Evolutionary conservation across 37 sponge, comb jelly and placozoan species (phyloP).

Genomic region (Chondrilla cf. caribensis): DNA sequence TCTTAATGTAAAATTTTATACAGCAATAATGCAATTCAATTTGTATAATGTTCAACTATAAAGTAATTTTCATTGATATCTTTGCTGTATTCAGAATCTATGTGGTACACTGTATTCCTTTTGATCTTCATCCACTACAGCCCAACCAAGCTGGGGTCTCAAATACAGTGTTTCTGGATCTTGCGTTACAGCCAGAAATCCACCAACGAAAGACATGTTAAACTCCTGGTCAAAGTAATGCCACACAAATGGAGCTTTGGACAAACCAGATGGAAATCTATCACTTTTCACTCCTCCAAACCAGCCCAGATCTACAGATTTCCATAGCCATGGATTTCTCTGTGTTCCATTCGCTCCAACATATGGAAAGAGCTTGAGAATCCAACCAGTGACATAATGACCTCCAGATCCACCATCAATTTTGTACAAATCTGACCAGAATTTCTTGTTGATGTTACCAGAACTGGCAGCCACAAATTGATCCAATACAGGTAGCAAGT

Average conservation of each 20-base stretch:
- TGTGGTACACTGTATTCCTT: too few relatives aligned
- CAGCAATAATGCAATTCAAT: too few relatives aligned
- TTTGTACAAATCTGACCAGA: conserved; percentile 55
- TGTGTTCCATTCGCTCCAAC: background rate
- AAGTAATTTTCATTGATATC: too few relatives aligned
- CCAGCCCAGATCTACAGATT: background rate
- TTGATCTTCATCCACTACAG: conserved; percentile 25
- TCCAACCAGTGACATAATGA: conserved; percentile 49
- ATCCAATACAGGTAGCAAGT: conserved; percentile 36
- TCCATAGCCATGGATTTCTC: too few relatives aligned
- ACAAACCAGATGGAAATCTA: conserved; percentile 36
- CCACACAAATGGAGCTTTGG: conserved; percentile 42
- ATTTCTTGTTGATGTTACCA: conserved; percentile 36
- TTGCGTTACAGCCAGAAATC: conserved; percentile 47
- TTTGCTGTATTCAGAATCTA: too few relatives aligned
- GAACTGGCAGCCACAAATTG: conserved; percentile 50
- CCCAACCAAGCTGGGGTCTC: conserved; percentile 62
- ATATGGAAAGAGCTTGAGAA: conserved; percentile 46
- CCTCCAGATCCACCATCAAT: conserved; percentile 25
- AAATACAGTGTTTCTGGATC: conserved; percentile 30
- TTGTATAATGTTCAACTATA: too few relatives aligned
- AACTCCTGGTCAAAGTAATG: background rate
- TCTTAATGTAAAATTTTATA: too few relatives aligned
- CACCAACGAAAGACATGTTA: conserved; percentile 52
- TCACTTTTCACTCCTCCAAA: background rate